Base-by-base conservation (phyloP, 2,888 invertebrate species). In the Pyrocoelia pectoralis region DNA sequence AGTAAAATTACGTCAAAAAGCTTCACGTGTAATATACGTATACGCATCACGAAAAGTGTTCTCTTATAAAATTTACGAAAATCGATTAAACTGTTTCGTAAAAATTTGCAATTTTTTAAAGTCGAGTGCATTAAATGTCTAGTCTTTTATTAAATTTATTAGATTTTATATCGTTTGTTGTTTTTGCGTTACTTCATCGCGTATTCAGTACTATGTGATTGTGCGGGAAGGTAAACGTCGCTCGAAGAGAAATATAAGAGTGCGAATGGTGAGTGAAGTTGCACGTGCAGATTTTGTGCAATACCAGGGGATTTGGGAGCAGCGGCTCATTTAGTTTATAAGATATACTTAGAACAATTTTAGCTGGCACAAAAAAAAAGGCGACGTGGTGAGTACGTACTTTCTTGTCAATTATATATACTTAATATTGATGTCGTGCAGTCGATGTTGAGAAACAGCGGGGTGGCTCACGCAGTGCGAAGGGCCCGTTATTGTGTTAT, bases 61-160 rank as follows among this genome's bases (percentile, higher is more conserved):
- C 76, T 72, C 74, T 71, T 72, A 73, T 71, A 77, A 79, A 76
- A 73, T 74, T n/a, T 75, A 74, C 77, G 76, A 65, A 72, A 76
- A 77, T 78, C 77, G 72, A 77, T 76, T 68, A 38, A 50, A 5
- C 18, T 43, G 33, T 41, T 43, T 12, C 46, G 38, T 28, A 19
- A 38, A 57, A 62, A 56, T 52, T 52, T 52, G 15, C 43, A 1
- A 14, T 19, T 56, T 40, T 28, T n/a, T 5, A 3, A 13, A 12
- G 13, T 14, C 8, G n/a, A 12, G 56, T 56, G 56, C 56, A 56
- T 43, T 55, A 46, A 24, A 48, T 56, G 13, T 48, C 56, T 46
- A 56, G 48, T 48, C 56, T 48, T 9, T 48, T 17, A n/a, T 10
- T 10, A 17, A 46, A n/a, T 46, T n/a, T 13, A 41, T 17, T 13